Base-by-base conservation (phyloP, 2,888 invertebrate species). In the Andrena praecox region DNA sequence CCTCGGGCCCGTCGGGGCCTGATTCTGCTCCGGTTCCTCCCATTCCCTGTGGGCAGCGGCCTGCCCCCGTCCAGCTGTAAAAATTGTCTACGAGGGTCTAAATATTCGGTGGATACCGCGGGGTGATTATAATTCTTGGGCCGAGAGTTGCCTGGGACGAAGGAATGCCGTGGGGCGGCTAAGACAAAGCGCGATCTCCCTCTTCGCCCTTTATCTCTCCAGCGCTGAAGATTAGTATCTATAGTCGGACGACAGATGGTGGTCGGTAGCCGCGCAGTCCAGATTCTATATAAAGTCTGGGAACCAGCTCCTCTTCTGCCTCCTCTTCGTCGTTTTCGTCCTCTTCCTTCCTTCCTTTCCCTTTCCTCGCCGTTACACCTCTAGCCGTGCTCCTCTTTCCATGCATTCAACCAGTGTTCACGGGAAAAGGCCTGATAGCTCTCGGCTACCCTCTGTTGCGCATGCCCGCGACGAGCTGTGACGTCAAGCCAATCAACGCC, bases 231-330 rank as follows among this genome's bases (percentile, higher is more conserved):
- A 91, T 91, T 90, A 88, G 91, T 91, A 91, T 91, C 91, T 91
- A 89, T 89, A 89, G 88, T 83, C 86, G 85, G 86, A 84, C 89
- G 90, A 90, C 91, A 91, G 91, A 91, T 90, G 91, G 91, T 90
- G 87, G 89, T 88, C 90, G 91, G 90, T 91, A 90, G 91, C 88
- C 86, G 72, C 87, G 83, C 84, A 81, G 85, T 87, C 87, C 84
- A 76, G 85, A 75, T 86, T 85, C 85, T 88, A 87, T 89, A 90
- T 87, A 85, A 85, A 90, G 83, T 83, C 87, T 78, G 80, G 80
- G 68, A 82, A 82, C 77, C 78, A 82, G 82, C 83, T 73, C 80
- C 64, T 54, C 71, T 66, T 69, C 20, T 76, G 54, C 10, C 59
- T 75, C 31, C 48, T 27, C 33, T 59, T 63, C 42, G 12, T 63